phyloP scores from a whole-genome alignment of 35 echinoderm and acorn worm species.

The Strongylocentrotus purpuratus region DNA sequence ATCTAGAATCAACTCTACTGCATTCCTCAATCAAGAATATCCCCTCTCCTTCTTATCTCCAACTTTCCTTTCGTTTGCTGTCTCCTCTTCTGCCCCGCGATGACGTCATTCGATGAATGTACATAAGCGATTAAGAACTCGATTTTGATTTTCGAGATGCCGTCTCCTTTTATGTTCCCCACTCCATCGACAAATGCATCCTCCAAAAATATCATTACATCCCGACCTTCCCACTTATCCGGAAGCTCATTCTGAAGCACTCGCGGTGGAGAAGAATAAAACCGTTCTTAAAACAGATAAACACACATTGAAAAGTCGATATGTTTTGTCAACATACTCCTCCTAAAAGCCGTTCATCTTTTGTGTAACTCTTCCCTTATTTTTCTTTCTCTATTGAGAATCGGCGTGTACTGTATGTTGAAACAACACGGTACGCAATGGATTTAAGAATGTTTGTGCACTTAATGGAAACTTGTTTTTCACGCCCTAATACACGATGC shows the following conservation, averaged over 20 bases:
- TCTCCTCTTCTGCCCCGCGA: neutral
- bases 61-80: neutral
- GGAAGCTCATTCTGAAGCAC: neutral
- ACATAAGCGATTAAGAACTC: conserved; percentile 22
- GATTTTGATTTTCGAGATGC: conserved; percentile 3
- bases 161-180: neutral
- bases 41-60: neutral
- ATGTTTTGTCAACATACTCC: conserved; percentile 21
- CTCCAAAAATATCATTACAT: conserved; percentile 18
- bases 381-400: neutral
- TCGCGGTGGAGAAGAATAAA: neutral
- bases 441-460: conserved; percentile 41
- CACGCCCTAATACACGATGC: conserved; percentile 34
- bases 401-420: neutral
- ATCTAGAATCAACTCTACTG: neutral
- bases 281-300: conserved; percentile 29
- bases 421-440: conserved; percentile 10
- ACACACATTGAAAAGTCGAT: conserved; percentile 16
- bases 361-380: conserved; percentile 15
- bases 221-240: neutral
- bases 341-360: neutral
- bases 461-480: conserved; percentile 52
- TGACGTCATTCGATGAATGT: neutral
- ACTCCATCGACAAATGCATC: neutral
- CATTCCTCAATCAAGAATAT: neutral